These are phyloP conservation scores for Pipa parva DNA, from an alignment of 2,113 vertebrate species.

Conservation along the genomic window DNA sequence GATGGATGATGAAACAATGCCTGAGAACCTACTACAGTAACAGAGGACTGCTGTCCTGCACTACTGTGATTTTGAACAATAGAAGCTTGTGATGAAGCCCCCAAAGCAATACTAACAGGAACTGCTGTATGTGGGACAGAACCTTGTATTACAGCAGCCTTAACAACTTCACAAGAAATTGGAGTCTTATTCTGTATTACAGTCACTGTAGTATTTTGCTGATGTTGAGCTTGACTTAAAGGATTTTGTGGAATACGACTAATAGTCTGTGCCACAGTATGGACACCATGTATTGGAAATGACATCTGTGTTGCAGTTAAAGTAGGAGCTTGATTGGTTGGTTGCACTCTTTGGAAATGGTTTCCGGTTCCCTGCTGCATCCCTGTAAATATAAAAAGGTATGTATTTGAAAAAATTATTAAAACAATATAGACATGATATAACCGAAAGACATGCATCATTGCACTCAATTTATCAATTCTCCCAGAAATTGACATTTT, in stretches of 20 bases:
- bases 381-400: slow-evolving; percentile 60
- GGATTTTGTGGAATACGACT: slow-evolving; percentile 67
- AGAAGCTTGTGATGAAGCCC: slow-evolving; percentile 62
- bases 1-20: slow-evolving; percentile 77
- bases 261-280: slow-evolving; percentile 72
- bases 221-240: slow-evolving; percentile 67
- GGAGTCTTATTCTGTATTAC: slow-evolving; percentile 75
- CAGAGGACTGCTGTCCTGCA: slow-evolving; percentile 62
- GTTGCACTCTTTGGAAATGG: slow-evolving; percentile 73
- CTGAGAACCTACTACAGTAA: slow-evolving; percentile 69
- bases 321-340: slow-evolving; percentile 68
- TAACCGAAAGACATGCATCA: too few species aligned
- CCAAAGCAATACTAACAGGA: slow-evolving; percentile 69
- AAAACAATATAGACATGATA: too few species aligned
- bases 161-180: slow-evolving; percentile 74
- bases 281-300: slow-evolving; percentile 77
- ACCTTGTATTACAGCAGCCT: slow-evolving; percentile 76
- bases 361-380: slow-evolving; percentile 74
- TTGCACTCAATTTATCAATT: too few species aligned
- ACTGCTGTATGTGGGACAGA: slow-evolving; percentile 67
- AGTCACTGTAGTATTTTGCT: slow-evolving; percentile 71
- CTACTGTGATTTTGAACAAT: slow-evolving; percentile 73
- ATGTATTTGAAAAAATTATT: too few species aligned
- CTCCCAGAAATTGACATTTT: too few species aligned
- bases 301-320: slow-evolving; percentile 76